Evolutionary conservation across 1,140 invertebrate species (phyloP), one percentile per base, ranked within the genome.

Genomic region (Battus philenor): DNA sequence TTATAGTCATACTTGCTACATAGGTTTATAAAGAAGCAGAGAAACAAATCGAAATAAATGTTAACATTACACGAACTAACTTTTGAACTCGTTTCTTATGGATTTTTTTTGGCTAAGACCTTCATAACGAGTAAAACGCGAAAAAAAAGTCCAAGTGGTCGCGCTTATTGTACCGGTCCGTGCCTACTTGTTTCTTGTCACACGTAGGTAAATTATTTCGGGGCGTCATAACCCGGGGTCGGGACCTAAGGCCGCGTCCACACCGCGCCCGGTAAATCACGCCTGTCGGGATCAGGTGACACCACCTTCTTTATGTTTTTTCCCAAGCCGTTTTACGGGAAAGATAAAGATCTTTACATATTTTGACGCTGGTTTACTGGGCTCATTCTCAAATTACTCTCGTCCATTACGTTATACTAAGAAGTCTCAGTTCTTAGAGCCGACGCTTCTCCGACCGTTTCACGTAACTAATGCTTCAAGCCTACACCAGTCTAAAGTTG

Each of bases 281-380:
- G 54, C 54, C 76, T 82, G 77, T 81, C 80, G 56, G 71, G 72
- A 80, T 86, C 83, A 85, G 84, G 83, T 86, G 85, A 87, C 85
- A 87, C 76, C 83, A 75, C 71, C 82, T 86, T 86, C 82, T 87
- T 87, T 87, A 87, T 87, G 85, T 87, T 86, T 87, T 86, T 87
- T 87, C 85, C 80, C 85, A 86, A 81, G 75, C 77, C 75, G 74
- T 86, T 87, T 86, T 85, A 86, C 79, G 74, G 85, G 68, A 86
- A 82, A 86, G 85, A 87, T 86, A 84, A 85, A 76, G 76, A 87
- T 87, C 85, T 86, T 75, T 78, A 86, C 85, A 86, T 86, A 86
- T 86, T 86, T 86, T 83, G 80, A 83, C 77, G 74, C 74, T 77
- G 76, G 71, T 77, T 80, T 82, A 80, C 71, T 66, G 63, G 52